Evolutionary conservation across 2,113 vertebrate genomes (phyloP).

Genomic region (Catharus bicknelli): DNA sequence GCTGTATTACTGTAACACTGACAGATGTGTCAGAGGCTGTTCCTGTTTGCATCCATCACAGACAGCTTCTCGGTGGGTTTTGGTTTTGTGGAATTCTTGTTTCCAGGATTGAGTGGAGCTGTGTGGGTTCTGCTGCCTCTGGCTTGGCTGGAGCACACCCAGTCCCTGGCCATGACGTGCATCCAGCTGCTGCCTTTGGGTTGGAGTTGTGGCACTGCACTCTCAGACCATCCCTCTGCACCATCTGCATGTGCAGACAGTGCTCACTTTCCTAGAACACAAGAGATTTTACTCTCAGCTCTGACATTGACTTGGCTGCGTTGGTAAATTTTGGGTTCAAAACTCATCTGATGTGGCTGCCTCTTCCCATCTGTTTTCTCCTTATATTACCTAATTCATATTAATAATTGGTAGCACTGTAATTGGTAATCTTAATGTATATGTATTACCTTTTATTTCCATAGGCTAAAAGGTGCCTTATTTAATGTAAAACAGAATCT

Average conservation of each 20-base stretch:
- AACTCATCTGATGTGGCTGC: not conserved
- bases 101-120: not conserved
- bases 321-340: not conserved
- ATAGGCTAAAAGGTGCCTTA: not conserved
- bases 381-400: not conserved
- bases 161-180: not conserved
- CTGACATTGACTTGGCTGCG: too few relatives aligned
- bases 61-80: not conserved
- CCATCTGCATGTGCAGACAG: not conserved
- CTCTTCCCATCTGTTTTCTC: not conserved
- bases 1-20: not conserved
- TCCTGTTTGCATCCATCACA: not conserved
- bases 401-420: too few relatives aligned
- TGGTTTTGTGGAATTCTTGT: not conserved
- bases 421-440: too few relatives aligned
- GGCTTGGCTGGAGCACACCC: not conserved
- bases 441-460: not conserved
- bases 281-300: not conserved
- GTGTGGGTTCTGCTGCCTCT: not conserved
- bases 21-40: not conserved
- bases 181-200: not conserved
- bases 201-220: rapidly evolving
- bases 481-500: not conserved
- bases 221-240: not conserved
- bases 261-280: not conserved